Evolutionary conservation across 1,140 invertebrate species (phyloP), one percentile per base, ranked within the genome.

Genomic region (Andrena cerasifolii): DNA sequence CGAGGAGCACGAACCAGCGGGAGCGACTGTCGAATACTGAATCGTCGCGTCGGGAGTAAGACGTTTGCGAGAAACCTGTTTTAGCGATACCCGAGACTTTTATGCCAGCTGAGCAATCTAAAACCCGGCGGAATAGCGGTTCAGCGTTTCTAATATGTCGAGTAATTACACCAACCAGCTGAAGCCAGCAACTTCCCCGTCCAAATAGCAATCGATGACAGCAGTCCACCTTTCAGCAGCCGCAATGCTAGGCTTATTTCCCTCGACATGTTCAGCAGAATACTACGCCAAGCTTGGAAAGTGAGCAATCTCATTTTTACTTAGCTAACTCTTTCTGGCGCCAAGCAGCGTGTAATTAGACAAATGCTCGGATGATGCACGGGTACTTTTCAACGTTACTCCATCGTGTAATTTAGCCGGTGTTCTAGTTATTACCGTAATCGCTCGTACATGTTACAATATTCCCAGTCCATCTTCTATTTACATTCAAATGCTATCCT

Each of bases 61-160:
- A 79, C 66, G 74, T 80, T 72, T 24, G 21, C 77, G 18, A 43
- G 63, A 80, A 82, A 80, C 82, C 78, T 77, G 72, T 84, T 82
- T 79, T 31, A n/a, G 5, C 8, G n/a, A 68, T 82, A 70, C 63
- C 59, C 65, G 26, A 40, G 33, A 67, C 58, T 82, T 53, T 53
- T 72, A 26, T 36, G 51, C 14, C 47, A 58, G 18, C 58, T 68
- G 54, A 68, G 56, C 49, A 43, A 56, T 62, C 40, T 80, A 63
- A 72, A 49, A 24, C n/a, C 7, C 45, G 21, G 21, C 16, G 2
- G 33, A 45, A 53, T 49, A n/a, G n/a, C 16, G 0, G 5, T 21
- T 49, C 47, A 0, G 18, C 16, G 18, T 49, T 49, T n/a, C 18
- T 5, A 49, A n/a, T n/a, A 49, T 49, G 6, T 49, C 47, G 18